Base-by-base conservation (phyloP, 1,140 invertebrate species). In the Magallana angulata region DNA sequence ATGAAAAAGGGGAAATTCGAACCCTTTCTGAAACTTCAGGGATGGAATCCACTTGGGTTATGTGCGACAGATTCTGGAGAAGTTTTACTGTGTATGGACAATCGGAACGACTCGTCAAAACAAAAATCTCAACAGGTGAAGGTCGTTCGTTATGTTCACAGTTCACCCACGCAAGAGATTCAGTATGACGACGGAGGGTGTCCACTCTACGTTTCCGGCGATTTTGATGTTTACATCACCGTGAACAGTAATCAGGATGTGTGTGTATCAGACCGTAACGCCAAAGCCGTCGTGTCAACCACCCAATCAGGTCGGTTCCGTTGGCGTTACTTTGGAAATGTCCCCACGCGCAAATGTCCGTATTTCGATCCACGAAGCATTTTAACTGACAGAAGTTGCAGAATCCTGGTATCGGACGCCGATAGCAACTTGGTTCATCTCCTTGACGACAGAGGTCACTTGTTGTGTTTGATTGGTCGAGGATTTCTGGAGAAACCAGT, bases 211-310 rank as follows among this genome's bases (percentile, higher is more conserved):
- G 36, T 30, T 12, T 24, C 68, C 24, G 68, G 68, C 0, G 68
- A 76, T 30, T 76, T 76, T 76, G 68, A 76, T 76, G 68, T 76
- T 24, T 76, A 76, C 68, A 76, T 76, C 68, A 12, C 68, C 24
- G 68, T 76, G 24, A 76, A 76, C 24, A 76, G 11, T 36, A 76
- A 76, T 7, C 68, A 76, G 24, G 68, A 76, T 12, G 68, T 76
- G 9, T 76, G 68, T 76, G 68, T 76, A 12, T 76, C 68, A 11
- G 68, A 76, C 68, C 68, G 68, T 9, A 76, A 76, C 24, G 68
- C 68, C 1, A 76, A 76, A 9, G 68, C 68, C 24, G 68, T 76
- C 0, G 68, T 76, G 8, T 14, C 68, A 9, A 76, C 68, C 1
- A 24, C 30, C 68, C 18, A 76, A 11, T 11, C 68, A 4, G 68